Conservation (phyloP, 2,888 invertebrate species). For the Drosophila eohydei region DNA sequence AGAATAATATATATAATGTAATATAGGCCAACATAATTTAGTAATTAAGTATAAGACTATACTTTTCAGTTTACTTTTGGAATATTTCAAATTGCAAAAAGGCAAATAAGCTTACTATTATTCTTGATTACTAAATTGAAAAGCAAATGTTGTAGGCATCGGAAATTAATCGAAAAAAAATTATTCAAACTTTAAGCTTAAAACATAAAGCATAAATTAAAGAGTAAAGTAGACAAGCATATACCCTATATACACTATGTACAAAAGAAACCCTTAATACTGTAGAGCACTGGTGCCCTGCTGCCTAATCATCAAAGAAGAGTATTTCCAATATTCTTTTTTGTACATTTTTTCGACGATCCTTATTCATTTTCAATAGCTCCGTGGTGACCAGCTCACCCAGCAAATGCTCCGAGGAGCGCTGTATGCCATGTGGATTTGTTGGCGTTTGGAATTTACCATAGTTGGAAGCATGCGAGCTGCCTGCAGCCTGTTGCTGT, state of each 20-base stretch:
- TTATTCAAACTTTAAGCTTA: background rate
- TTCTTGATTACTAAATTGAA: background rate
- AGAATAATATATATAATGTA: background rate
- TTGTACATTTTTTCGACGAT: conserved; percentile 83
- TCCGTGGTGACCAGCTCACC: conserved; percentile 85
- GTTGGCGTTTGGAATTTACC: conserved; percentile 81
- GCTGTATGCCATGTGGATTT: conserved; percentile 68
- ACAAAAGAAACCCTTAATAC: conserved; percentile 43
- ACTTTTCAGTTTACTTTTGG: background rate
- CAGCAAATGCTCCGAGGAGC: conserved; percentile 84
- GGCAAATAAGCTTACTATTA: no score
- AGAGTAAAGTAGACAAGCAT: background rate
- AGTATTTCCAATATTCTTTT: conserved; percentile 84
- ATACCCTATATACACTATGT: conserved; percentile 39
- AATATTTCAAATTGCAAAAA: background rate
- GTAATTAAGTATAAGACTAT: background rate
- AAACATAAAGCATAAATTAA: background rate
- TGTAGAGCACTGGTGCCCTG: background rate
- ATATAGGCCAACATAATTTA: background rate
- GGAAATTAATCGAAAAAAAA: background rate
- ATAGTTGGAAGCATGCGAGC: conserved; percentile 68
- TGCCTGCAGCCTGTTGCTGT: conserved; percentile 60
- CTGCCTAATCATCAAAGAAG: conserved; percentile 83
- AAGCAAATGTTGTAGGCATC: background rate
- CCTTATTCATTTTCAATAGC: conserved; percentile 84